Conservation (phyloP, 2,888 invertebrate genomes). For the Ditula angustiorana region DNA sequence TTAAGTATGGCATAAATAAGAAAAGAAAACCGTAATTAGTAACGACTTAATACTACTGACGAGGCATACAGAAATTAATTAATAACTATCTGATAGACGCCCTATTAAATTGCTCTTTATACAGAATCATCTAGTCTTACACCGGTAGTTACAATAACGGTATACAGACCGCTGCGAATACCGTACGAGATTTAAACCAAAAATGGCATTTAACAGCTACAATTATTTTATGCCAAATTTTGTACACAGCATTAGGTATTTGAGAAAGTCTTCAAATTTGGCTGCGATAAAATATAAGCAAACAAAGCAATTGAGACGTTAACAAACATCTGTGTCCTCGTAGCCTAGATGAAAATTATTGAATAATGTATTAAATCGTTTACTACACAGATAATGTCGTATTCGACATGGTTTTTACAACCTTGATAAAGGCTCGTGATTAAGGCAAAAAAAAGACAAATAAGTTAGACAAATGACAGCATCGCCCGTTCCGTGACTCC, state of each 20-base stretch:
- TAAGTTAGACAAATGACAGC: slow-evolving; percentile 57
- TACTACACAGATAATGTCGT: slow-evolving; percentile 1
- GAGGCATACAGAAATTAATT: slow-evolving; percentile 21
- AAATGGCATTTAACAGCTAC: slow-evolving; percentile 55
- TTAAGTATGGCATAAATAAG: not conserved
- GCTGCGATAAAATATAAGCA: slow-evolving; percentile 2
- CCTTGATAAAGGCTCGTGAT: slow-evolving; percentile 61
- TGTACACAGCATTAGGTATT: slow-evolving; percentile 32
- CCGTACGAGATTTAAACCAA: slow-evolving; percentile 73
- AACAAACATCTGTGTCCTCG: slow-evolving; percentile 54
- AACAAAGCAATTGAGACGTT: slow-evolving; percentile 17
- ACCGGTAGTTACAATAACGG: slow-evolving; percentile 75
- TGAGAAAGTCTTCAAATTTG: not conserved
- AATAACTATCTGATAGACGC: slow-evolving; percentile 12
- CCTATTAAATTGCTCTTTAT: slow-evolving; percentile 42
- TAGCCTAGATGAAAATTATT: slow-evolving; percentile 49
- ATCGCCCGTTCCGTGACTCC: slow-evolving; percentile 67
- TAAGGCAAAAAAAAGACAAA: slow-evolving; percentile 57
- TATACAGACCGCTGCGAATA: slow-evolving; percentile 75
- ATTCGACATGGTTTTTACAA: slow-evolving; percentile 37
- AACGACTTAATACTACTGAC: not conserved
- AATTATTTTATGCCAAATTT: slow-evolving; percentile 59
- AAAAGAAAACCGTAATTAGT: no score
- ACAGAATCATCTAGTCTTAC: slow-evolving; percentile 52
- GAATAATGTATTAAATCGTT: slow-evolving; percentile 38